Conservation (phyloP, 2,888 invertebrate species). For the Drosophila lutescens region DNA sequence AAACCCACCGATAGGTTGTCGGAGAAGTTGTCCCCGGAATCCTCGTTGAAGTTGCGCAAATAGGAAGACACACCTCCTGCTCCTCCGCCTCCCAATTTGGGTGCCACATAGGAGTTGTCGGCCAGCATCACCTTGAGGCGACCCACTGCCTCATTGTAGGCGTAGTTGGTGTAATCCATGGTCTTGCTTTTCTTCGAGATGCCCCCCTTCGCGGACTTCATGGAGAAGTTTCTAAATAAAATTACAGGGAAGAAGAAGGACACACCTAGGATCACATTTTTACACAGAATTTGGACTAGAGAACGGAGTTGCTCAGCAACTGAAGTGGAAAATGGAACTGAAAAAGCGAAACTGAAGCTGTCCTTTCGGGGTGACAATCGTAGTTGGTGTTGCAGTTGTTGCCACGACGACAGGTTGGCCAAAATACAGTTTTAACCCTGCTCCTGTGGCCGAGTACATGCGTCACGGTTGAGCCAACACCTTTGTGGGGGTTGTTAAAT, state of each 20-base stretch:
- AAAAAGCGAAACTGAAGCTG: conserved; percentile 53
- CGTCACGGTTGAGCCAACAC: conserved; percentile 55
- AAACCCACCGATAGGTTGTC: conserved; percentile 85
- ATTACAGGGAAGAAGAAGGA: conserved; percentile 23
- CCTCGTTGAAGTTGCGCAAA: conserved; percentile 83
- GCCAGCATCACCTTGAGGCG: conserved; percentile 91
- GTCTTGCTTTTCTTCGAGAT: conserved; percentile 84
- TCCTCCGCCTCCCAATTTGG: conserved; percentile 64
- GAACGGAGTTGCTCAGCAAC: conserved; percentile 55
- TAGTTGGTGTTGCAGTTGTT: conserved; percentile 46
- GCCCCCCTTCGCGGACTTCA: conserved; percentile 82
- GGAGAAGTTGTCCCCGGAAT: conserved; percentile 86
- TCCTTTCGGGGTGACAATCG: conserved; percentile 61
- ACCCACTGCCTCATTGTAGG: conserved; percentile 93
- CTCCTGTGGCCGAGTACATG: conserved; percentile 36
- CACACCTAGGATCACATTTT: conserved; percentile 67
- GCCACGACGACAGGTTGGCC: conserved; percentile 70
- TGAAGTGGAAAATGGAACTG: conserved; percentile 42
- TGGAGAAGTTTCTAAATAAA: conserved; percentile 77
- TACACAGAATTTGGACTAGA: conserved; percentile 43
- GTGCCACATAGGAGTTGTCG: conserved; percentile 87
- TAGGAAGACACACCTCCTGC: conserved; percentile 63
- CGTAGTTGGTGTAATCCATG: conserved; percentile 92
- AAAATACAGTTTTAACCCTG: conserved; percentile 66
- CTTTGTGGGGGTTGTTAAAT: conserved; percentile 28